phyloP scores from a whole-genome alignment of 2,113 vertebrate species.

The Brienomyrus longianalis region DNA sequence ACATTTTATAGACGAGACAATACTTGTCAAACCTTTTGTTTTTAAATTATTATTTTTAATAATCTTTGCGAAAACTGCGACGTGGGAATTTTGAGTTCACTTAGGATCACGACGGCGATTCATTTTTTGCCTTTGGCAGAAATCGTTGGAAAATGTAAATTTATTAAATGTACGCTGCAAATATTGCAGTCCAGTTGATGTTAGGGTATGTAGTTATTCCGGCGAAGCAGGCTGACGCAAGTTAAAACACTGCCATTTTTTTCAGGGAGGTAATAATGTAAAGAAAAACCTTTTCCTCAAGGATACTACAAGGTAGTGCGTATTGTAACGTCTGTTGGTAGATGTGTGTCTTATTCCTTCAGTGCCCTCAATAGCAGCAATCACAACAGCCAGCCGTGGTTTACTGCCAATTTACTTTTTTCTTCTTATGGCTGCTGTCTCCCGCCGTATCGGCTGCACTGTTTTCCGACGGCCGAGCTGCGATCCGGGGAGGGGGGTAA shows the following conservation, averaged over 20 bases:
- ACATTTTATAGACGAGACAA: slow-evolving; percentile 55
- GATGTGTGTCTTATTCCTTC: slow-evolving; percentile 54
- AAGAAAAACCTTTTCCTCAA: slow-evolving; percentile 44
- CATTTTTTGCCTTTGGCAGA: slow-evolving; percentile 20
- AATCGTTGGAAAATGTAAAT: background rate
- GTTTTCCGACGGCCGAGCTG: background rate
- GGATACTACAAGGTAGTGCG: slow-evolving; percentile 54
- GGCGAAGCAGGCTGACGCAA: slow-evolving; percentile 35
- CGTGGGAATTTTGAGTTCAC: slow-evolving; percentile 46
- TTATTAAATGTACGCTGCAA: slow-evolving; percentile 7
- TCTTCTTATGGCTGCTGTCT: slow-evolving; percentile 56
- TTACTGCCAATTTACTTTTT: slow-evolving; percentile 61
- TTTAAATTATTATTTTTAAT: slow-evolving; percentile 1
- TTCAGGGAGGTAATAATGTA: slow-evolving; percentile 48
- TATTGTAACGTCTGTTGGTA: slow-evolving; percentile 59
- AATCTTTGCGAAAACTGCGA: slow-evolving; percentile 54
- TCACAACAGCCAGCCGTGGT: slow-evolving; percentile 60
- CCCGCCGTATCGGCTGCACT: slow-evolving; percentile 54
- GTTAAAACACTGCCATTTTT: slow-evolving; percentile 68
- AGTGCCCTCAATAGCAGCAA: slow-evolving; percentile 55
- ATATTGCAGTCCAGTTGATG: slow-evolving; percentile 27
- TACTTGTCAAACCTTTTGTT: slow-evolving; percentile 63
- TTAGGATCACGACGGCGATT: slow-evolving; percentile 33
- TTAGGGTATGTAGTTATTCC: slow-evolving; percentile 24
- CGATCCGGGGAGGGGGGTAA: background rate